These are phyloP conservation scores for Cataglyphis altisquamis DNA, from an alignment of 2,888 invertebrate species.

Conservation along the genomic window DNA sequence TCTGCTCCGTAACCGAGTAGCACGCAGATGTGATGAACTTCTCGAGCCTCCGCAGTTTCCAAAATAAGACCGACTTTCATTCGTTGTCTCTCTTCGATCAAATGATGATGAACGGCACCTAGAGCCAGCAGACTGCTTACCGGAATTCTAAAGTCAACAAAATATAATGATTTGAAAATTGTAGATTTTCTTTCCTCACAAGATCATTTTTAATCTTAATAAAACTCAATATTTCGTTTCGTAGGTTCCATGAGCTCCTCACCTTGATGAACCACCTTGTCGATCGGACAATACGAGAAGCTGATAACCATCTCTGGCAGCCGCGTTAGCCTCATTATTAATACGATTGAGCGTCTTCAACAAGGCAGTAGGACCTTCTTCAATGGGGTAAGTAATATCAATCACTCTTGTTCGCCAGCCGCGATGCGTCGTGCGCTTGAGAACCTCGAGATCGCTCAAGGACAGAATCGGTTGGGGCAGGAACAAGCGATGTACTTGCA, in stretches of 20 bases:
- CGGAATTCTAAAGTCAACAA: slow-evolving; percentile 88
- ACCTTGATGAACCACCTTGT: slow-evolving; percentile 88
- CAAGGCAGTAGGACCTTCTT: slow-evolving; percentile 92
- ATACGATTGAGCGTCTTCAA: slow-evolving; percentile 93
- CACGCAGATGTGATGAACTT: slow-evolving; percentile 98
- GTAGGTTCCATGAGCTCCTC: slow-evolving; percentile 7
- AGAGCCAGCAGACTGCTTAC: slow-evolving; percentile 94
- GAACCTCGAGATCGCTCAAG: slow-evolving; percentile 94
- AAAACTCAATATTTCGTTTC: neutral
- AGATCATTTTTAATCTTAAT: neutral
- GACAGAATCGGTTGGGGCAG: slow-evolving; percentile 98
- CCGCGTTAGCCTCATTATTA: slow-evolving; percentile 93
- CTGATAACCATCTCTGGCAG: slow-evolving; percentile 93
- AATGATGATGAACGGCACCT: slow-evolving; percentile 97
- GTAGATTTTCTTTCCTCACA: neutral
- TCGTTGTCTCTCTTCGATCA: slow-evolving; percentile 97
- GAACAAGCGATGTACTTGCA: slow-evolving; percentile 96
- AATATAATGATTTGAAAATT: slow-evolving; percentile 30
- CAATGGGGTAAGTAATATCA: slow-evolving; percentile 95
- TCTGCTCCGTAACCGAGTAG: slow-evolving; percentile 98
- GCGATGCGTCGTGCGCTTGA: slow-evolving; percentile 93
- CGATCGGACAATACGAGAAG: slow-evolving; percentile 96
- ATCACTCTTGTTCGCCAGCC: slow-evolving; percentile 96
- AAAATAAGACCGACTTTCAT: slow-evolving; percentile 98
- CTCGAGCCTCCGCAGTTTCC: slow-evolving; percentile 98